Evolutionary conservation across 30 jellyfish, hydroid and myxozoan genomes (phyloP).

Genomic region (Turritopsis rubra): DNA sequence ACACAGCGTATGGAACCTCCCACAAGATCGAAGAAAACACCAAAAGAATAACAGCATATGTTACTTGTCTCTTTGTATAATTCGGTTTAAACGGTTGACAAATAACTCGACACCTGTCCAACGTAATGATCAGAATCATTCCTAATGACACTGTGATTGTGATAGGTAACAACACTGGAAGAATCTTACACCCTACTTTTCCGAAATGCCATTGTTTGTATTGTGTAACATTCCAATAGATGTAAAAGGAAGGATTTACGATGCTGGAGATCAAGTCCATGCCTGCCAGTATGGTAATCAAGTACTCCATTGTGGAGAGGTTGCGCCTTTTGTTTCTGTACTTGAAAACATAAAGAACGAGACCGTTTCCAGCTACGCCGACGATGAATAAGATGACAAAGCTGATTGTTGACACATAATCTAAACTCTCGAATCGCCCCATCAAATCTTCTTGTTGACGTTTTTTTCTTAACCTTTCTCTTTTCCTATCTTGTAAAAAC

Average conservation of each 20-base stretch:
- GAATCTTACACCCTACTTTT: constrained; percentile 44
- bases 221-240: constrained; percentile 40
- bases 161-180: constrained; percentile 40
- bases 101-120: constrained; percentile 66
- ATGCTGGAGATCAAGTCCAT: constrained; percentile 59
- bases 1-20: constrained; percentile 23
- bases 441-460: too few relatives aligned
- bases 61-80: constrained; percentile 28
- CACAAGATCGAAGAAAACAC: constrained; percentile 31
- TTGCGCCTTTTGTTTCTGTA: constrained; percentile 1
- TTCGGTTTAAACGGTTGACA: constrained; percentile 53
- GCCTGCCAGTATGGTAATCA: constrained; percentile 36
- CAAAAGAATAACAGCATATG: constrained; percentile 6
- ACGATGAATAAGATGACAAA: too few relatives aligned
- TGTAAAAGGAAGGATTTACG: constrained; percentile 44
- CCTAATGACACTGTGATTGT: constrained; percentile 44
- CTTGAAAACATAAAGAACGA: constrained; percentile 49
- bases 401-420: too few relatives aligned
- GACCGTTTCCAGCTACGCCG: constrained; percentile 50
- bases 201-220: constrained; percentile 65
- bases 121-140: constrained; percentile 35
- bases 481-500: too few relatives aligned
- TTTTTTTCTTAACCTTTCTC: too few relatives aligned
- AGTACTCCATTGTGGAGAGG: constrained; percentile 43
- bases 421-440: too few relatives aligned